Base-by-base conservation (phyloP, 2,888 invertebrate genomes). In the Apomyelois bistriatella region DNA sequence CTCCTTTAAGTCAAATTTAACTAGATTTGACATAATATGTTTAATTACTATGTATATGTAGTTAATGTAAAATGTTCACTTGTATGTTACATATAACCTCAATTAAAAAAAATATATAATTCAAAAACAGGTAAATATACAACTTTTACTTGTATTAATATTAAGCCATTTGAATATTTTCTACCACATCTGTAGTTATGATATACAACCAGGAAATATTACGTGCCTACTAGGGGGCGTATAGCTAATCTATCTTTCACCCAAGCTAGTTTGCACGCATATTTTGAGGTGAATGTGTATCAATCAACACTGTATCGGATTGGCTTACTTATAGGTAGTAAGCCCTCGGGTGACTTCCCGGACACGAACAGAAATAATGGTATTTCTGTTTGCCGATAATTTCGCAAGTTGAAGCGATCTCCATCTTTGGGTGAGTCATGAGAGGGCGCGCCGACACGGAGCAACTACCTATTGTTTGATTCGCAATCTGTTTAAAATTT, bases 261-360 rank as follows among this genome's bases (percentile, higher is more conserved):
- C 22, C 8, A 12, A 12, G n/a, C 42, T 41, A 17, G 22, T 43
- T 43, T 22, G 28, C 46, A 46, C 16, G 46, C 46, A 32, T 43
- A 13, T 46, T 46, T 46, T 46, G 46, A 32, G 43, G 43, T 46
- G 32, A 32, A 15, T 15, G 32, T 30, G 13, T 43, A 37, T 30
- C 12, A 43, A 28, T 28, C 28, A 28, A 10, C 22, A 46, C 3
- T 9, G 46, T 16, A 35, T 46, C 32, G 46, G 15, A 46, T 32
- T 46, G 32, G 32, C 30, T 30, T 30, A 32, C 32, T 32, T 32
- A 22, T 22, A 38, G 37, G 12, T 38, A 6, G 37, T 38, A 43
- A 49, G 48, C 48, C 68, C 70, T 68, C 68, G 64, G 67, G 68
- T 65, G 69, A 76, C 74, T 79, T 81, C 78, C 75, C 73, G 65